Evolutionary conservation across 2,888 invertebrate genomes (phyloP).

Genomic region (Meteorus cinctellus): DNA sequence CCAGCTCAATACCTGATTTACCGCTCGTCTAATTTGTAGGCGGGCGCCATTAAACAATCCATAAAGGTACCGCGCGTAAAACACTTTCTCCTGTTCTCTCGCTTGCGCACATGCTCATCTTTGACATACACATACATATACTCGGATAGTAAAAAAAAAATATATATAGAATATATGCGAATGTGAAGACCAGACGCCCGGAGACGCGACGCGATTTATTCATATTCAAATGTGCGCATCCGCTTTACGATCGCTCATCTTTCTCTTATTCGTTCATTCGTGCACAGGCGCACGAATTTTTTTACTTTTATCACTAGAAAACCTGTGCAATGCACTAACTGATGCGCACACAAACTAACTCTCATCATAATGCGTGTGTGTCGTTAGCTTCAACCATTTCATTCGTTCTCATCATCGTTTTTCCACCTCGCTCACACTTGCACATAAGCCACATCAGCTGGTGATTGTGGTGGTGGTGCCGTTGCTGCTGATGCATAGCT

Average conservation of each 20-base stretch:
- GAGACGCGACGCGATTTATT: conserved; percentile 64
- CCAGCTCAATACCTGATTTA: conserved; percentile 71
- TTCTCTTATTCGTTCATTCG: conserved; percentile 30
- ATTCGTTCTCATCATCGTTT: conserved; percentile 52
- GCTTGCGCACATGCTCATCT: not conserved
- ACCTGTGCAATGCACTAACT: conserved; percentile 33
- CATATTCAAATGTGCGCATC: conserved; percentile 70
- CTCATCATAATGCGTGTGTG: conserved; percentile 40
- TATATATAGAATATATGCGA: conserved; percentile 25
- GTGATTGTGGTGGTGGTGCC: conserved; percentile 3
- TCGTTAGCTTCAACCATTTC: conserved; percentile 56
- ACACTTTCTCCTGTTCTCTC: conserved; percentile 57
- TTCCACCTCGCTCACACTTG: conserved; percentile 23
- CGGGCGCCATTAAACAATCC: conserved; percentile 73
- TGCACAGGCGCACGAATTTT: conserved; percentile 52
- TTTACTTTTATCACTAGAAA: conserved; percentile 26
- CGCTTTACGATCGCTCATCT: conserved; percentile 63
- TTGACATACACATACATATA: not conserved
- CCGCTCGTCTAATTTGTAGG: conserved; percentile 73
- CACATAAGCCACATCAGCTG: conserved; percentile 6
- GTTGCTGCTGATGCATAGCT: conserved; percentile 21
- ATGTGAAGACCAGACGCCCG: conserved; percentile 49
- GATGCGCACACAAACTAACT: not conserved
- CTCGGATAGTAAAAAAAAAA: not conserved
- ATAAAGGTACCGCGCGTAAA: conserved; percentile 71